These are phyloP conservation scores for Amiota minor DNA, from an alignment of 2,888 invertebrate species.

Conservation along the genomic window DNA sequence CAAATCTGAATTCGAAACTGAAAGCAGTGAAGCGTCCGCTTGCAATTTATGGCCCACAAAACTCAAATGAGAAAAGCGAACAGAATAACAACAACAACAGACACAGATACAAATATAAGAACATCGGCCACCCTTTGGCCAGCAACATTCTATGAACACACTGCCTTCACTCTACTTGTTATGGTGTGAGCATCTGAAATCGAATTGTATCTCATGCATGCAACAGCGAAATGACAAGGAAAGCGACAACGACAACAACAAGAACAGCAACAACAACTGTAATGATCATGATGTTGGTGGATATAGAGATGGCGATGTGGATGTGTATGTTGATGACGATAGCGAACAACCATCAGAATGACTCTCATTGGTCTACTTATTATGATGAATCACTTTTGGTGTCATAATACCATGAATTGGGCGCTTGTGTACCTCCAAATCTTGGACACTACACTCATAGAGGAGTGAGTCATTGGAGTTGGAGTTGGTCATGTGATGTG, in stretches of 20 bases:
- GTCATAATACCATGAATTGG: constrained; percentile 2
- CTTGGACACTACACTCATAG: no score
- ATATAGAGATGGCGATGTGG: no score
- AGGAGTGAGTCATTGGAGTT: no score
- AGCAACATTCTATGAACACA: no score
- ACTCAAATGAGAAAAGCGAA: constrained; percentile 40
- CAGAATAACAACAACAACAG: not conserved
- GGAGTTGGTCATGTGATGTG: no score
- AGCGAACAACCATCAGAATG: constrained; percentile 25
- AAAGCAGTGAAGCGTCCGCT: constrained; percentile 46
- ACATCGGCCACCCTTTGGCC: no score
- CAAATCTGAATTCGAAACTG: constrained; percentile 50
- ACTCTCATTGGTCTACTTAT: constrained; percentile 63
- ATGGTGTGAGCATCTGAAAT: not conserved
- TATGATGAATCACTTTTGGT: constrained; percentile 55
- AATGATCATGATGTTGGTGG: no score
- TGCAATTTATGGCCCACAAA: constrained; percentile 63
- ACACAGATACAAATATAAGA: no score
- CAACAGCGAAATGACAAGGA: not conserved
- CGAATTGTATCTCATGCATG: not conserved
- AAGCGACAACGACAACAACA: not conserved
- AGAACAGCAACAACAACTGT: no score
- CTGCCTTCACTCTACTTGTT: no score
- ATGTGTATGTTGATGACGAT: not conserved
- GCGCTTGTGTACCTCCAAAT: not conserved